phyloP scores from a whole-genome alignment of 1,140 invertebrate genomes.

The Tribolium madens region DNA sequence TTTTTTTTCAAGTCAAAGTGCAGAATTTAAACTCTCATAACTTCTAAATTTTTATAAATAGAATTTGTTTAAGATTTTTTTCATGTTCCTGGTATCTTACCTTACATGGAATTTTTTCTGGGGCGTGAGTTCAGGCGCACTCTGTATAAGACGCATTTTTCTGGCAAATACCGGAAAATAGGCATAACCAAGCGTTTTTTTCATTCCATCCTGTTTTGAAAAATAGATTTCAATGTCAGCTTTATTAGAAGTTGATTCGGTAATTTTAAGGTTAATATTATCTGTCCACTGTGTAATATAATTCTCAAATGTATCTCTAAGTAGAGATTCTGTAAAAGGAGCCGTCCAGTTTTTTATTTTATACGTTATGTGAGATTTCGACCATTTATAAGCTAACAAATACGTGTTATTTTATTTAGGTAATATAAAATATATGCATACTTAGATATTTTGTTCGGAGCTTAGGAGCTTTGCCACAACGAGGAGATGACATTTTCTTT shows the following conservation, averaged over 20 bases:
- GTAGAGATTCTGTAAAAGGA: neutral
- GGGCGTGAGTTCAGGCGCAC: too few species aligned
- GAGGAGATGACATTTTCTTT: conserved; percentile 1
- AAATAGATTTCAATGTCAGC: conserved; percentile 22
- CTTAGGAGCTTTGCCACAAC: conserved; percentile 14
- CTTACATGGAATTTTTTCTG: too few species aligned
- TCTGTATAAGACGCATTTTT: neutral
- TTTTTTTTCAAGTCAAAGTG: too few species aligned
- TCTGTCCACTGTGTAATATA: neutral
- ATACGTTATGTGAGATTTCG: conserved; percentile 1
- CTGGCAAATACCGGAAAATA: conserved; percentile 79
- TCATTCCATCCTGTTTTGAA: conserved; percentile 76
- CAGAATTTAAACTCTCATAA: too few species aligned
- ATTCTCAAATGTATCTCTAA: neutral
- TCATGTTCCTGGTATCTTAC: too few species aligned
- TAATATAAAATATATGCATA: too few species aligned
- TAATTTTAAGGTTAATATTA: conserved; percentile 4
- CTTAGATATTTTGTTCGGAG: too few species aligned
- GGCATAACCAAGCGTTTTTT: conserved; percentile 87
- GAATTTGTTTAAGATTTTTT: too few species aligned
- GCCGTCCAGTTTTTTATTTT: neutral
- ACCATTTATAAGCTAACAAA: neutral
- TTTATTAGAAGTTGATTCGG: neutral
- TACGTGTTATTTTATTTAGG: too few species aligned
- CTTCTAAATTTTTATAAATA: too few species aligned